Percentiles rank a stretch among this genome's conserved stretches.
Evolutionary conservation across 1,140 invertebrate species (phyloP).

Genomic region (Scaptomyza montana): DNA sequence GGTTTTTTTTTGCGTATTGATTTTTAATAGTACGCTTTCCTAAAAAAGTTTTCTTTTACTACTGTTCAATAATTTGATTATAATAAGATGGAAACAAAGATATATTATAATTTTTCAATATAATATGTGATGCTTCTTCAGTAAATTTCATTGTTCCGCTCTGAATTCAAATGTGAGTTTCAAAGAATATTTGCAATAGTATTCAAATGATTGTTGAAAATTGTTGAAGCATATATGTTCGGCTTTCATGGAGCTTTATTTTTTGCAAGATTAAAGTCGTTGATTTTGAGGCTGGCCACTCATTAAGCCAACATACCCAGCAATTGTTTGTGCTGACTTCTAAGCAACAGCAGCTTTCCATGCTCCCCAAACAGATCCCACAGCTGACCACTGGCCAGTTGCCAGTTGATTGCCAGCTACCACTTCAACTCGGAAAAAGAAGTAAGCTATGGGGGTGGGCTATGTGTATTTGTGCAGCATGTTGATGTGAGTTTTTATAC

Average conservation of each 20-base stretch:
- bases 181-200: too few relatives aligned
- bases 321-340: constrained; percentile 50
- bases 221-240: too few relatives aligned
- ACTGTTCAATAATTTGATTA: too few relatives aligned
- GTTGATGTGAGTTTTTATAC: constrained; percentile 69
- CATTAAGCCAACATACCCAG: constrained; percentile 66
- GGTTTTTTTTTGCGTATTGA: too few relatives aligned
- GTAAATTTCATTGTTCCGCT: too few relatives aligned
- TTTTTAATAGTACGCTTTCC: too few relatives aligned
- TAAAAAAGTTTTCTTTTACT: too few relatives aligned
- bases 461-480: constrained; percentile 49
- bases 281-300: constrained; percentile 78
- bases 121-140: too few relatives aligned
- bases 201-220: too few relatives aligned
- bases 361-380: neutral
- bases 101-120: too few relatives aligned
- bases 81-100: too few relatives aligned
- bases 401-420: constrained; percentile 40
- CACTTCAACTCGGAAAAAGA: constrained; percentile 11
- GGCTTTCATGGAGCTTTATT: constrained; percentile 48
- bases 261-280: constrained; percentile 75
- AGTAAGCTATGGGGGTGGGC: neutral
- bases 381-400: constrained; percentile 19
- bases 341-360: constrained; percentile 8
- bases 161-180: too few relatives aligned